A percentile compares a stretch with the other conserved stretches of the same genome.
These are phyloP conservation scores for Lacanobia wlatinum DNA, from an alignment of 2,888 invertebrate species.

Conservation along the genomic window DNA sequence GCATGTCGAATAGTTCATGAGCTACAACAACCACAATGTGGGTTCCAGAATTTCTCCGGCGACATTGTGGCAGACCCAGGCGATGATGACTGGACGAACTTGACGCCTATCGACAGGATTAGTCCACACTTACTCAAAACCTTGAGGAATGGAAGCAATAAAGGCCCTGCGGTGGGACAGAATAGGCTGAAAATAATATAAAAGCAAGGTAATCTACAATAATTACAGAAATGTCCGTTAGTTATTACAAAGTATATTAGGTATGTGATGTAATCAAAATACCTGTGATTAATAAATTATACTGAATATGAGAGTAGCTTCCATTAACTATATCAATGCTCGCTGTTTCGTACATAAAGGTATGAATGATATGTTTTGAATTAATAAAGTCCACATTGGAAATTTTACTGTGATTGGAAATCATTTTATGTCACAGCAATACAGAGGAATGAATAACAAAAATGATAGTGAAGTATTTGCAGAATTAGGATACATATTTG, in stretches of 20 bases:
- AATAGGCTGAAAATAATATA: too few relatives aligned
- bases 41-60: too few relatives aligned
- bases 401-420: background rate
- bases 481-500: background rate
- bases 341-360: background rate
- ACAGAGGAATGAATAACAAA: background rate
- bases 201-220: background rate
- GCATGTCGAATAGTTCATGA: too few relatives aligned
- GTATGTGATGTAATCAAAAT: background rate
- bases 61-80: too few relatives aligned
- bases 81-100: too few relatives aligned
- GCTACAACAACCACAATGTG: too few relatives aligned
- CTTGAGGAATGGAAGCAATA: too few relatives aligned
- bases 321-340: background rate
- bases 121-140: too few relatives aligned
- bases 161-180: too few relatives aligned
- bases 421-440: background rate
- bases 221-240: background rate
- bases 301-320: background rate
- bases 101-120: too few relatives aligned
- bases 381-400: background rate
- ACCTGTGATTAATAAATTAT: background rate
- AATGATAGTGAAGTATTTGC: background rate
- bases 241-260: background rate
- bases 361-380: background rate